phyloP scores from a whole-genome alignment of 2,113 vertebrate genomes.

The Cochlearius cochlearius region DNA sequence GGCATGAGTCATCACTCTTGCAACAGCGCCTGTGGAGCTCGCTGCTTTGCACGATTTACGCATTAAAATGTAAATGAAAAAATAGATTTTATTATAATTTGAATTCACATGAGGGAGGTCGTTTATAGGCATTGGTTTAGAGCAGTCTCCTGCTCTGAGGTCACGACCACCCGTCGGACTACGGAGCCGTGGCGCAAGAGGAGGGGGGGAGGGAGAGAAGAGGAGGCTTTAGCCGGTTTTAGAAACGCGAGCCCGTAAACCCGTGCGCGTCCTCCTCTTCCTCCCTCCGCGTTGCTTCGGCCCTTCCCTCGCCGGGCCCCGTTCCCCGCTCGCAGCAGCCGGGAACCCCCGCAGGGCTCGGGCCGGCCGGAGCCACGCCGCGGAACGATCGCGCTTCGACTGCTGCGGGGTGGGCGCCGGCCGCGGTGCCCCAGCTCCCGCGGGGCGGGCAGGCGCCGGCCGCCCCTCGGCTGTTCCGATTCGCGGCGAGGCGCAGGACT shows the following conservation, averaged over 20 bases:
- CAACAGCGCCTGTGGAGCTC: background rate
- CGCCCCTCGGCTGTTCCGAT: background rate
- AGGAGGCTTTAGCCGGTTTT: background rate
- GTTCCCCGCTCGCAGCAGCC: background rate
- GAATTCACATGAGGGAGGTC: background rate
- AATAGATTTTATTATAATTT: background rate
- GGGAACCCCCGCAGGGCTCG: accelerated
- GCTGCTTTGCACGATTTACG: background rate
- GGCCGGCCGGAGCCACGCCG: background rate
- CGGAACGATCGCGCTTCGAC: background rate
- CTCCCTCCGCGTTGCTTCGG: background rate
- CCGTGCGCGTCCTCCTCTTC: accelerated
- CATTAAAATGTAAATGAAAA: background rate
- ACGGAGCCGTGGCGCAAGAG: background rate
- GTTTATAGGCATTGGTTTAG: background rate
- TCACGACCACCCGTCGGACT: background rate
- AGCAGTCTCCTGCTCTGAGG: background rate
- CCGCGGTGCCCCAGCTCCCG: accelerated
- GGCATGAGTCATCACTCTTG: slow-evolving; percentile 27
- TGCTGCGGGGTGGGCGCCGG: accelerated
- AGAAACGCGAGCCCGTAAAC: background rate
- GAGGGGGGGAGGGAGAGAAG: background rate
- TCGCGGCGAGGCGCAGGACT: accelerated
- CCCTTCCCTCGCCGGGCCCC: background rate
- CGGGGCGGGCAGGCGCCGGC: background rate